A percentile compares a stretch with the other conserved stretches of the same genome.
phyloP scores from a whole-genome alignment of 2,888 invertebrate genomes.

The Hydropsyche betteni region DNA sequence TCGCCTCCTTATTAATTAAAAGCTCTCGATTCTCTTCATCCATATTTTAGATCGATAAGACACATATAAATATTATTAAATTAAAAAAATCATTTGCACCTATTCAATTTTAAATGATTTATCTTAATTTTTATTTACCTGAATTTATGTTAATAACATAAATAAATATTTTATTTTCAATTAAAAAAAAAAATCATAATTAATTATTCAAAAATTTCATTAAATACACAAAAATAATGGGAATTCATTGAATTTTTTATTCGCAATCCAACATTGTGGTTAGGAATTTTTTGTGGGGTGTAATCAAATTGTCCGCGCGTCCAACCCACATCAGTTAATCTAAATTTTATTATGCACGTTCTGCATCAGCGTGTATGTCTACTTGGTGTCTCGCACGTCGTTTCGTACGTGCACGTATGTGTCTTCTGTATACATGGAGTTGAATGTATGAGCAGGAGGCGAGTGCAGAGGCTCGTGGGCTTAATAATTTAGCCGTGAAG shows the following conservation, averaged over 20 bases:
- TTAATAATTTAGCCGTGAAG: constrained; percentile 41
- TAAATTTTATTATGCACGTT: constrained; percentile 25
- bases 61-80: neutral
- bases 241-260: neutral
- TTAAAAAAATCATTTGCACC: neutral
- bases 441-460: neutral
- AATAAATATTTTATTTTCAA: neutral
- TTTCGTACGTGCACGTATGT: neutral
- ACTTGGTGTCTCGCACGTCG: neutral
- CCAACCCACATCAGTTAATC: constrained; percentile 26
- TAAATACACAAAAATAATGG: neutral
- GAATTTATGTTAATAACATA: neutral
- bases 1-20: constrained; percentile 23
- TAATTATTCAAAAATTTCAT: neutral
- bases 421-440: neutral
- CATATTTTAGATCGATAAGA: no score
- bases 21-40: neutral
- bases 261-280: neutral
- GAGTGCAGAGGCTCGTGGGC: constrained; percentile 35
- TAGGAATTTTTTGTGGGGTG: neutral
- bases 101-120: no score
- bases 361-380: neutral
- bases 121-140: neutral
- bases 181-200: neutral
- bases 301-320: constrained; percentile 15